A percentile compares a stretch with the other conserved stretches of the same genome.
These are phyloP conservation scores for Pachycephus smyrnensis DNA, from an alignment of 2,888 invertebrate genomes.

Conservation along the genomic window DNA sequence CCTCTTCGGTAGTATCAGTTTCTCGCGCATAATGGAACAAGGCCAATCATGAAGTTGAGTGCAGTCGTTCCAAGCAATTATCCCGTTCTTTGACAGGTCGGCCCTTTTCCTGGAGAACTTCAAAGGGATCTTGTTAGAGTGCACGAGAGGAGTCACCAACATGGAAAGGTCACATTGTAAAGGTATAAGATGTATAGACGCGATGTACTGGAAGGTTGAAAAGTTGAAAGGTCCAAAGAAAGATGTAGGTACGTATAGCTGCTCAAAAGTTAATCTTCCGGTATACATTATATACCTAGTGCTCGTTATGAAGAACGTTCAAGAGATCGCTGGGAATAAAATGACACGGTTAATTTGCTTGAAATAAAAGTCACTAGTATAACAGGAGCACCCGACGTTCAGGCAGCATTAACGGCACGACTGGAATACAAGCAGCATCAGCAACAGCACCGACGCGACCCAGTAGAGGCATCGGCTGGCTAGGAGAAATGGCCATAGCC, in stretches of 20 bases:
- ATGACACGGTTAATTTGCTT: slow-evolving; percentile 8
- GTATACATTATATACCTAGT: not conserved
- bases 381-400: not conserved
- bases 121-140: not conserved
- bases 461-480: not conserved
- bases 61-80: slow-evolving; percentile 27
- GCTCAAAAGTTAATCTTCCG: not conserved
- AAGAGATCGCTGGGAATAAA: not conserved
- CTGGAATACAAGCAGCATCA: not conserved
- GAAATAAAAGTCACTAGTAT: slow-evolving; percentile 17
- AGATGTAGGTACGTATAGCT: not conserved
- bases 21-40: not conserved
- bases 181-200: no score
- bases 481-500: not conserved
- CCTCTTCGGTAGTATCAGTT: not conserved
- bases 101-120: not conserved
- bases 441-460: not conserved
- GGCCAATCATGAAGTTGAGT: not conserved
- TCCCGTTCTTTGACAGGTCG: slow-evolving; percentile 29
- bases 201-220: not conserved
- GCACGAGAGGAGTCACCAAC: not conserved
- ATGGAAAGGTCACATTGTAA: not conserved
- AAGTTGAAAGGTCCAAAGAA: not conserved
- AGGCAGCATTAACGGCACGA: not conserved
- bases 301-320: not conserved